phyloP scores from a whole-genome alignment of 2,797 vertebrate species.

The Rhabdomys pumilio region DNA sequence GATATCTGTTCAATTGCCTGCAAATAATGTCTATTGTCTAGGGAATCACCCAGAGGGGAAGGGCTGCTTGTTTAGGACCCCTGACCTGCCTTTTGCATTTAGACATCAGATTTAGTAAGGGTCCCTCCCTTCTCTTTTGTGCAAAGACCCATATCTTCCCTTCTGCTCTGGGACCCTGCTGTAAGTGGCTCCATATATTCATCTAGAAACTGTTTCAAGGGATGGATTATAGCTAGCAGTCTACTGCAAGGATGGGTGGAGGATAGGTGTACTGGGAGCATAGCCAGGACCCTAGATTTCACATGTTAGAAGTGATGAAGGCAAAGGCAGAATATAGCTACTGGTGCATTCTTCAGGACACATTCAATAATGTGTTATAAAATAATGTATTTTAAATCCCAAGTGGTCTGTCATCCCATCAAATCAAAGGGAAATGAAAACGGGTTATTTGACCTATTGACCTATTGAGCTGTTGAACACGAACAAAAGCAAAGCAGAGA shows the following conservation, averaged over 20 bases:
- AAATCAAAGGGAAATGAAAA: conserved; percentile 34
- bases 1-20: neutral
- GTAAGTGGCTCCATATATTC: neutral
- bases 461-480: neutral
- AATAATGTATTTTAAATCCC: neutral
- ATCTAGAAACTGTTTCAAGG: neutral
- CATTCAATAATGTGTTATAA: neutral
- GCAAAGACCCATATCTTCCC: neutral
- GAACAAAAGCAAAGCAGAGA: neutral
- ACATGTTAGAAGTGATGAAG: neutral
- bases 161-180: neutral
- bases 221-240: neutral
- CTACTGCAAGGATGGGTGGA: neutral
- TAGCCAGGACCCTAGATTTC: neutral
- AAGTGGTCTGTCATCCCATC: neutral
- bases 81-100: neutral
- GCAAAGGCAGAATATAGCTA: conserved; percentile 10
- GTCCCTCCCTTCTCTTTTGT: neutral
- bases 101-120: conserved; percentile 10
- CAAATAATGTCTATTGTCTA: neutral
- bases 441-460: neutral
- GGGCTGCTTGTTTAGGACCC: neutral
- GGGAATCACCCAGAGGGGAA: neutral
- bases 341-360: neutral
- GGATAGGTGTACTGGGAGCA: neutral